These are phyloP conservation scores for Laspeyria flexula DNA, from an alignment of 2,888 invertebrate genomes.

Conservation along the genomic window DNA sequence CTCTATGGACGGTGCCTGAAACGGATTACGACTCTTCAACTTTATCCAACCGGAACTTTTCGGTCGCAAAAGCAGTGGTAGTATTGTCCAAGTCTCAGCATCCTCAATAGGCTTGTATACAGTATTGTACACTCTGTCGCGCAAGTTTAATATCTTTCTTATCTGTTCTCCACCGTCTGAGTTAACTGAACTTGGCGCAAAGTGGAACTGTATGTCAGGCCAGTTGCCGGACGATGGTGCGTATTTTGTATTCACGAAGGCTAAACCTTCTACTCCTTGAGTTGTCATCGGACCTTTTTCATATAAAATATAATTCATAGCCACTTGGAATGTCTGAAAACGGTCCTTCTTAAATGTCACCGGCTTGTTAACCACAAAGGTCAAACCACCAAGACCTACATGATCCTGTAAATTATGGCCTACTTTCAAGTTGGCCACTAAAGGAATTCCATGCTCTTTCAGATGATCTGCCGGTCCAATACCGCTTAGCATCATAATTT, in stretches of 20 bases:
- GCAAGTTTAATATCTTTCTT: conserved; percentile 89
- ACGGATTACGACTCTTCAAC: conserved; percentile 92
- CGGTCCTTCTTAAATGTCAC: conserved; percentile 91
- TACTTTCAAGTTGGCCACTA: conserved; percentile 91
- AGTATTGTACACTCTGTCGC: conserved; percentile 93
- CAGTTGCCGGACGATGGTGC: conserved; percentile 91
- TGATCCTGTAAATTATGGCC: conserved; percentile 95
- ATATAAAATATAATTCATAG: conserved; percentile 92
- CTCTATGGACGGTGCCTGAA: conserved; percentile 93
- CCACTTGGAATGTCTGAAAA: conserved; percentile 91
- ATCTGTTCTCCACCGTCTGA: conserved; percentile 94
- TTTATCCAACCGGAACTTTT: conserved; percentile 95
- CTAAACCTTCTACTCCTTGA: conserved; percentile 94
- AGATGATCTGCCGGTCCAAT: conserved; percentile 93
- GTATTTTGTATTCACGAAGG: conserved; percentile 94
- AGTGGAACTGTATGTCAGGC: conserved; percentile 96
- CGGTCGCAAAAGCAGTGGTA: conserved; percentile 93
- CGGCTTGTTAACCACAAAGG: conserved; percentile 93
- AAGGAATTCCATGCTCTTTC: conserved; percentile 89
- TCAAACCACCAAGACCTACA: conserved; percentile 93
- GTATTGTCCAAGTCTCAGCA: conserved; percentile 93
- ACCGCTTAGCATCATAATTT: conserved; percentile 96
- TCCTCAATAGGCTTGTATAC: conserved; percentile 93
- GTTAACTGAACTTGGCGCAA: conserved; percentile 93
- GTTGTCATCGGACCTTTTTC: conserved; percentile 94